phyloP scores from a whole-genome alignment of 2,113 vertebrate species.

The Xiphophorus maculatus region DNA sequence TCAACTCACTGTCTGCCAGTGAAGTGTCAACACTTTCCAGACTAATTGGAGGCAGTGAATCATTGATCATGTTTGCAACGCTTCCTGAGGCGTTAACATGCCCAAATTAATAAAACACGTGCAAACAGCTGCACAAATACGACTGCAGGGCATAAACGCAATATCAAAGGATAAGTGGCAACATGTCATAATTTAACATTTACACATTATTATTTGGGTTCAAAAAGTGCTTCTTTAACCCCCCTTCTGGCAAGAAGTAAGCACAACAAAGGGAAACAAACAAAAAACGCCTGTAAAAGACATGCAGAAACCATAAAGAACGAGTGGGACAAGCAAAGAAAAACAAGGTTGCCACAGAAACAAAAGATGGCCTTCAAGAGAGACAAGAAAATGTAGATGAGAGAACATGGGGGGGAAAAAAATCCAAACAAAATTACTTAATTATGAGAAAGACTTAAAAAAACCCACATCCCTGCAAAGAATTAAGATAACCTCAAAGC shows the following conservation, averaged over 20 bases:
- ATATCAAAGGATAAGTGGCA: no score
- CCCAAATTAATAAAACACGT: neutral
- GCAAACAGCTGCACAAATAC: no score
- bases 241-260: no score
- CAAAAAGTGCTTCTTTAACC: no score
- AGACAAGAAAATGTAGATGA: no score
- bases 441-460: neutral
- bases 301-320: no score
- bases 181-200: no score
- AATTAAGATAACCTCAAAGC: neutral
- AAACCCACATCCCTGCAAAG: neutral
- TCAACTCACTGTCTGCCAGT: neutral
- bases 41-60: constrained; percentile 27
- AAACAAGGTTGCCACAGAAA: no score
- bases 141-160: no score
- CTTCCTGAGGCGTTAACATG: constrained; percentile 2
- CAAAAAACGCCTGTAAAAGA: neutral
- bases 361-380: no score
- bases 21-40: neutral
- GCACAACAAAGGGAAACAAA: neutral
- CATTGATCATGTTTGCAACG: constrained; percentile 19
- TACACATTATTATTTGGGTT: no score
- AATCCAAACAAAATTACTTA: neutral
- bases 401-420: neutral
- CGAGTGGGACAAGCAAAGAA: no score